Evolutionary conservation across 2,113 vertebrate species (phyloP), one percentile per base, ranked within the genome.

Genomic region (Aplodontia rufa): DNA sequence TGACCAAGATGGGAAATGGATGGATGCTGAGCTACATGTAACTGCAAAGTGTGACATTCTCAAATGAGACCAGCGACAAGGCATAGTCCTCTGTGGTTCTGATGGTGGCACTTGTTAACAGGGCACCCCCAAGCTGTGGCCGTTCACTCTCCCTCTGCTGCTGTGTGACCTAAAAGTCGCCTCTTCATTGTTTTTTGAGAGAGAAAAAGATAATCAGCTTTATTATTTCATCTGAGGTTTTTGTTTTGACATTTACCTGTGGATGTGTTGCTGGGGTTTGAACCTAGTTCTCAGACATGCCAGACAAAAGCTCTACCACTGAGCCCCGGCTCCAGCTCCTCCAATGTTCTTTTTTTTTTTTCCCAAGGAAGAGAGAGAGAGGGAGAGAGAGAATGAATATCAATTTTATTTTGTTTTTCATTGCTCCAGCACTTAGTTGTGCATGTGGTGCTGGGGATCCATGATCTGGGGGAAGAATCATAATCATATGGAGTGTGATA

Each of bases 21-120:
- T 16, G 32, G 35, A 89, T 2, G 60, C 5, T 47, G 35, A 79
- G 49, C 49, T 83, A 1, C 58, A 68, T 47, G 8, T 78, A 40
- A 71, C 22, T 68, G 71, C 71, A 74, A 74, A 51, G 8, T 90
- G 10, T 47, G 78, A 69, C 71, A 53, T 47, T 72, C 91, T 93
- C 82, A 42, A 42, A 64, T 35, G 69, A 58, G 3, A 13, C 51
- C 62, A 55, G 20, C 19, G 19, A 11, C 28, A 35, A 84, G 58
- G 13, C 3, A 2, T 2, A 22, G 51, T n/a, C 26, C 60, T 79
- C 58, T 49, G 24, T 45, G 30, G 5, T 28, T 81, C 66, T n/a
- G 45, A 40, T 19, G 20, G 24, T 17, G 47, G 62, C 22, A 5
- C 51, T 64, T 17, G 7, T 45, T 13, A 68, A 37, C 6, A 4